Evolutionary conservation across 2,888 invertebrate genomes (phyloP), one percentile per base, ranked within the genome.

Genomic region (Hecatera dysodea): DNA sequence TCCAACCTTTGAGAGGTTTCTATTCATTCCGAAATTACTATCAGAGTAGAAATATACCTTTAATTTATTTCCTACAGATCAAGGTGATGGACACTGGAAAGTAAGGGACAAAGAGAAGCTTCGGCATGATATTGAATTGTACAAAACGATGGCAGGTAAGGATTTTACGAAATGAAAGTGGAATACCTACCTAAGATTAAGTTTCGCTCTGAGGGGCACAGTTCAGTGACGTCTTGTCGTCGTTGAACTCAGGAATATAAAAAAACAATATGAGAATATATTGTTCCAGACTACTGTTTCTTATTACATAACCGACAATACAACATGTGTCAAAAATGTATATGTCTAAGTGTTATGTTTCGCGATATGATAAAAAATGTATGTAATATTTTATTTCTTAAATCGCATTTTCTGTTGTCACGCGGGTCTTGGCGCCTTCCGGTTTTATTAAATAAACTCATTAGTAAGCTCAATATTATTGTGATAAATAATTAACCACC

Each of bases 61-160:
- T 88, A 88, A 89, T 89, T 89, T 89, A 84, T 87, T 86, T 86
- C 81, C 73, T 74, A 69, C 89, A 95, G 95, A 91, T 86, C 90
- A 90, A 87, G 95, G 95, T 57, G 93, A 94, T 80, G 94, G 95
- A 50, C 91, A 91, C 39, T 93, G 94, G 94, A 95, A 94, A 80
- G 92, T 90, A 86, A 89, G 87, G 75, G 92, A 90, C 66, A 90
- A 86, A 86, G 91, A 92, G 79, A 91, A 90, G 72, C 87, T 93
- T 60, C 88, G 90, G 79, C 90, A 91, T 69, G 94, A 94, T 86
- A 91, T 94, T 74, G 88, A 88, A 78, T 73, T 87, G 60, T 93
- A 94, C 77, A 91, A 89, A 85, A 91, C 90, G 75, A 92, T 93
- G 86, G 88, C 93, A 80, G 95, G 95, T 95, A 87, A 85, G 86